Evolutionary conservation across 2,888 invertebrate species (phyloP).

Genomic region (Tineola bisselliella): DNA sequence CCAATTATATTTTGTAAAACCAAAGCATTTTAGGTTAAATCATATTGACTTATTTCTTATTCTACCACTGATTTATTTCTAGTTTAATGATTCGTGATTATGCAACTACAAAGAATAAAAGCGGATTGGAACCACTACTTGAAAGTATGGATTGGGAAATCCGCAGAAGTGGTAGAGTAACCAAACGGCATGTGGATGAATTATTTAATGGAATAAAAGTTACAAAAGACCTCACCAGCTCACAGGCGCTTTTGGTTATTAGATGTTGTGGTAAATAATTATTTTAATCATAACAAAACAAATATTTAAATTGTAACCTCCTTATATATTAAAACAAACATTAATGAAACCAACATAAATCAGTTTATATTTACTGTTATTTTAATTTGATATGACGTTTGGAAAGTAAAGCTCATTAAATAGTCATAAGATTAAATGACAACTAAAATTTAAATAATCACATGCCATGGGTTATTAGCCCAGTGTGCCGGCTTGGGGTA

Average conservation of each 20-base stretch:
- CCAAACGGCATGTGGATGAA: conserved; percentile 78
- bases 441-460: no score
- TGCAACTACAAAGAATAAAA: conserved; percentile 64
- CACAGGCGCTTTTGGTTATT: conserved; percentile 81
- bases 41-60: conserved; percentile 15
- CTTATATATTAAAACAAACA: no score
- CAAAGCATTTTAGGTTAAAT: conserved; percentile 8
- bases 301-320: no score
- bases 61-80: conserved; percentile 22
- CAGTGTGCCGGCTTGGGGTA: no score
- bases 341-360: no score
- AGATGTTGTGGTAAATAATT: conserved; percentile 76
- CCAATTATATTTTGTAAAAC: background rate
- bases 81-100: conserved; percentile 70
- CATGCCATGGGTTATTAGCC: no score
- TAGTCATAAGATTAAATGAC: no score
- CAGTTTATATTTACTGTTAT: no score
- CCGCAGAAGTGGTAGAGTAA: conserved; percentile 76
- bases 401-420: no score
- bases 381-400: no score
- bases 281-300: no score
- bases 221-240: conserved; percentile 76
- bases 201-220: conserved; percentile 78
- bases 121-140: conserved; percentile 72
- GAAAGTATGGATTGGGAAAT: conserved; percentile 76